Conservation (phyloP, 2,888 invertebrate genomes). For the Sinelater perroti region DNA sequence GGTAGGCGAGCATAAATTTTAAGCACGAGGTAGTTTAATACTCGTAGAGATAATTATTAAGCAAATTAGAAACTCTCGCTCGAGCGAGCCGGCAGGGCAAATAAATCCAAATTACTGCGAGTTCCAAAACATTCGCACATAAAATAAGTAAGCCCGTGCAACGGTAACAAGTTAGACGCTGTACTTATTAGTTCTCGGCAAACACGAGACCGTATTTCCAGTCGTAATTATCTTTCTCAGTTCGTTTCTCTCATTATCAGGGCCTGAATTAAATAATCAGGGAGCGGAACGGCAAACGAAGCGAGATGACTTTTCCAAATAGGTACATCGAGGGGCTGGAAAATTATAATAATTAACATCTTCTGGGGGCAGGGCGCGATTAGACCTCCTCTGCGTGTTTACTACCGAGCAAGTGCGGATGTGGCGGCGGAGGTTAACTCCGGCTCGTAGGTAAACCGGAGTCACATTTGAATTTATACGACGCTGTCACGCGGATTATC, state of each 20-base stretch:
- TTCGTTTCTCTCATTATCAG: constrained; percentile 60
- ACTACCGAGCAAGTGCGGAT: constrained; percentile 30
- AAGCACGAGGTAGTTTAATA: constrained; percentile 29
- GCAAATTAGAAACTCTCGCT: constrained; percentile 39
- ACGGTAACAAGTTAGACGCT: constrained; percentile 41
- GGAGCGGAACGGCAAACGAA: constrained; percentile 60
- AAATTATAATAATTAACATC: constrained; percentile 42
- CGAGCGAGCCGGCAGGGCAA: constrained; percentile 32
- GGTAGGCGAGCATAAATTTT: constrained; percentile 13
- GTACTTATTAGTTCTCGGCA: constrained; percentile 44
- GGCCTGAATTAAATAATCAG: constrained; percentile 60
- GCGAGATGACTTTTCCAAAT: constrained; percentile 59
- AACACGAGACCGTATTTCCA: constrained; percentile 55
- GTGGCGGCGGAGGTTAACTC: constrained; percentile 30
- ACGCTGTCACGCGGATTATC: constrained; percentile 56
- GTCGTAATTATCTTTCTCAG: constrained; percentile 59
- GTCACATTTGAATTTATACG: constrained; percentile 58
- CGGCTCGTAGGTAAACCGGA: constrained; percentile 36
- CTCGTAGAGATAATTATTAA: constrained; percentile 32
- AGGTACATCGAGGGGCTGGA: constrained; percentile 45
- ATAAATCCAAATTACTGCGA: constrained; percentile 41
- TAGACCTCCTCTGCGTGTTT: constrained; percentile 35
- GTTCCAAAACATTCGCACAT: constrained; percentile 38
- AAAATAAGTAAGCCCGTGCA: constrained; percentile 40
- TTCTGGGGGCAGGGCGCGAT: constrained; percentile 33